Base-by-base conservation (phyloP, 2,888 invertebrate species). In the Merodon equestris region DNA sequence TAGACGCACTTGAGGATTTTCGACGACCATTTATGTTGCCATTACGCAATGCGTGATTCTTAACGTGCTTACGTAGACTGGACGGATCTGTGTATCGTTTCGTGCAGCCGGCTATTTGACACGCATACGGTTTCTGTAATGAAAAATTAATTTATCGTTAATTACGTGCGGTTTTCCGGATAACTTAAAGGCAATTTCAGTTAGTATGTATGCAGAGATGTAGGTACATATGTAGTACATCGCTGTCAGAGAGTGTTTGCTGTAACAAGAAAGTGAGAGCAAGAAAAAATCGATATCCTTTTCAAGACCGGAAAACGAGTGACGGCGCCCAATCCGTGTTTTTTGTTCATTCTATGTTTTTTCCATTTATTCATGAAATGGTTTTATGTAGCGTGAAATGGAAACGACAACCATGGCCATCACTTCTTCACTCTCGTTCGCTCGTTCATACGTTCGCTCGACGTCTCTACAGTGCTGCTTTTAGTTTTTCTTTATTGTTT, bases 11-110 rank as follows among this genome's bases (percentile, higher is more conserved):
- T 12, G 87, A 83, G n/a, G 89, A 87, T 82, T 89, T 88, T 64
- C 89, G 84, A 1, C 88, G 86, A 47, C 86, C 84, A 58, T 85
- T 84, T 34, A 85, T 85, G 70, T 85, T 85, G 45, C 84, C 84
- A 81, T 86, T 86, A 72, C 87, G 86, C 57, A 86, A 77, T 17
- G 89, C 87, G 84, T 96, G 96, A 83, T 95, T 96, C 86, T 97
- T 97, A 17, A 97, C 95, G 89, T 97, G 97, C 86, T 97, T 97
- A 38, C 97, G 91, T 0, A 97, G 91, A 56, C 97, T 97, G 60
- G 97, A 97, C 0, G 97, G 97, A 87, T 97, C 97, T 0, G 97
- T 97, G 90, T 97, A 97, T 40, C 96, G 93, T 88, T 97, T 97
- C 5, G 92, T 93, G 86, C 97, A 97, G 1, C 96, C 97, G 0